Evolutionary conservation across 1,140 invertebrate genomes (phyloP), one percentile per base, ranked within the genome.

Genomic region (Acromyrmex echinatior): DNA sequence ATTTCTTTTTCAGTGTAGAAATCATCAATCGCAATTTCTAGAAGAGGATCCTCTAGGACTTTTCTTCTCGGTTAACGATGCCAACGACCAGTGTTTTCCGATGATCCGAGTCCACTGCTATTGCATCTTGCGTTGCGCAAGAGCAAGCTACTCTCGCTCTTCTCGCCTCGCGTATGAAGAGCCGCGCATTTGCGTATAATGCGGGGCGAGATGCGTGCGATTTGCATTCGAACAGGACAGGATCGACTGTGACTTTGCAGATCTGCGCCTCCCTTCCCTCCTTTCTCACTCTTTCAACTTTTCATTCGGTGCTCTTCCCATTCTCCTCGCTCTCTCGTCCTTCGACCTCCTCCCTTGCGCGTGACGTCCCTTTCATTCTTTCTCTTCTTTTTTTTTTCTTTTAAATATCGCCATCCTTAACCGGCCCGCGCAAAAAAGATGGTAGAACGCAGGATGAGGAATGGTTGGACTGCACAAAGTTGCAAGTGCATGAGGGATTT

Each of bases 161-260:
- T 81, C 45, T 58, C 65, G 31, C 16, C 16, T 39, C 63, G 28
- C 56, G 18, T 28, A 21, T 86, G 49, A 77, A 86, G 60, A 56
- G 74, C 45, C 74, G 45, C 49, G 62, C 74, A 86, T 86, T 86
- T 86, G 82, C 78, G 78, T 86, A 87, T 89, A 90, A 90, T 84
- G 49, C 71, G 56, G 84, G 66, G 76, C 78, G 85, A 85, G 73
- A 73, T 89, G 65, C 87, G 58, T 89, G 49, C 14, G 77, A 90
- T 90, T 90, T 87, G 88, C 89, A 90, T 90, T 78, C 71, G 39
- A 51, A 68, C 65, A 51, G 68, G 82, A 82, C 63, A 84, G 86
- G 49, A 71, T 21, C 49, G 84, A 49, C 58, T 86, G 71, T 86
- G 82, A 86, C 82, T 86, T 62, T 56, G 88, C 86, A 73, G 49